phyloP scores from a whole-genome alignment of 2,888 invertebrate species.

The Amphipoea lucens region DNA sequence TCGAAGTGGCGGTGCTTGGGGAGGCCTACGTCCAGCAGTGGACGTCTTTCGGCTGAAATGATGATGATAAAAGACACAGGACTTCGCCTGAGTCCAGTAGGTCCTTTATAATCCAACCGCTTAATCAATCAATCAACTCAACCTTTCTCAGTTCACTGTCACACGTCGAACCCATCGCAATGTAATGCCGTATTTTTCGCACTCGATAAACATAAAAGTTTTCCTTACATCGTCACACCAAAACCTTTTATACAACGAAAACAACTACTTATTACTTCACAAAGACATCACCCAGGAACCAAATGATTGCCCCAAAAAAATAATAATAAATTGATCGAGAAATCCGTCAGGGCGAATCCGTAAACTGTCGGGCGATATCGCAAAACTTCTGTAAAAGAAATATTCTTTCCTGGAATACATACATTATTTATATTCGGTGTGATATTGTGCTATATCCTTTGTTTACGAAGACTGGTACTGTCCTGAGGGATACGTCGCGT shows the following conservation, averaged over 20 bases:
- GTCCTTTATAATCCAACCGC: slow-evolving; percentile 1
- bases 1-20: background rate
- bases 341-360: slow-evolving; percentile 53
- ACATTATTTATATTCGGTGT: slow-evolving; percentile 75
- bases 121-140: slow-evolving; percentile 23
- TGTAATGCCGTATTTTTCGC: slow-evolving; percentile 29
- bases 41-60: background rate
- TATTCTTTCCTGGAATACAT: slow-evolving; percentile 68
- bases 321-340: slow-evolving; percentile 50
- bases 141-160: slow-evolving; percentile 33
- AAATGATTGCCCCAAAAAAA: slow-evolving; percentile 49
- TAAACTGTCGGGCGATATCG: slow-evolving; percentile 58
- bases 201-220: slow-evolving; percentile 7
- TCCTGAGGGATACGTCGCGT: slow-evolving; percentile 68
- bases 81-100: background rate
- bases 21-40: background rate
- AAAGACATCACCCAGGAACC: slow-evolving; percentile 38
- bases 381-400: slow-evolving; percentile 69
- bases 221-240: background rate
- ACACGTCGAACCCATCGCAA: background rate
- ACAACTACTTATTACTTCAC: slow-evolving; percentile 42
- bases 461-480: slow-evolving; percentile 73
- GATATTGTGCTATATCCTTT: slow-evolving; percentile 73
- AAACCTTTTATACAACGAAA: slow-evolving; percentile 22
- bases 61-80: background rate